Evolutionary conservation across 1,140 invertebrate species (phyloP), one percentile per base, ranked within the genome.

Genomic region (Arion vulgaris): DNA sequence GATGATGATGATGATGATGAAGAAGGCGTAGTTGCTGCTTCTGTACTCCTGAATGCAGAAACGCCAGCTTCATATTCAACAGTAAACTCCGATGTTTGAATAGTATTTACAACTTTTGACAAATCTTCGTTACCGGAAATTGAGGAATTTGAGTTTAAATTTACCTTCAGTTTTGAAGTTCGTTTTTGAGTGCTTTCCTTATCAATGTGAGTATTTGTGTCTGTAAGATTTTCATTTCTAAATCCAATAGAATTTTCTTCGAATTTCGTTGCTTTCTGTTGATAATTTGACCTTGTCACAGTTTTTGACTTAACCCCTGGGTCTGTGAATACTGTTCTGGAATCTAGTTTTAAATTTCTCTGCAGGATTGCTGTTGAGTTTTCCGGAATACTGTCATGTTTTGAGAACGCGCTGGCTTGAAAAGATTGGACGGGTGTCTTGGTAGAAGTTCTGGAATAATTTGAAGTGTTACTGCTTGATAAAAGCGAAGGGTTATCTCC

Each of bases 401-500:
- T 32, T 11, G 28, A 34, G 17, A 7, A 23, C 28, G n/a, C 62
- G 17, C 7, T 66, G 62, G n/a, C 19, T n/a, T 11, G 62, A 66
- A 66, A 32, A 34, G 62, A 66, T 66, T 66, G n/a, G 11, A 9
- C 62, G 62, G 1, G 19, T 66, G 62, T 66, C n/a, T n/a, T 11
- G 32, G 62, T 32, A 5, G 28, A 32, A 28, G 62, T 32, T 4
- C 9, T 32, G 1, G 17, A 17, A 34, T 66, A 66, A 66, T 66
- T 66, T 66, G 62, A 66, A 66, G 62, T 66, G 62, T 66, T 28
- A 66, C 62, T 32, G n/a, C n/a, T 28, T 32, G 62, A 66, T 32
- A 28, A 34, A 28, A 32, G 26, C 7, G 36, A 72, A n/a, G 38
- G 36, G 38, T 1, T 19, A 45, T 72, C 71, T 9, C 36, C 26